Conservation (phyloP, 2,113 vertebrate genomes). For the Pleuronectes platessa region DNA sequence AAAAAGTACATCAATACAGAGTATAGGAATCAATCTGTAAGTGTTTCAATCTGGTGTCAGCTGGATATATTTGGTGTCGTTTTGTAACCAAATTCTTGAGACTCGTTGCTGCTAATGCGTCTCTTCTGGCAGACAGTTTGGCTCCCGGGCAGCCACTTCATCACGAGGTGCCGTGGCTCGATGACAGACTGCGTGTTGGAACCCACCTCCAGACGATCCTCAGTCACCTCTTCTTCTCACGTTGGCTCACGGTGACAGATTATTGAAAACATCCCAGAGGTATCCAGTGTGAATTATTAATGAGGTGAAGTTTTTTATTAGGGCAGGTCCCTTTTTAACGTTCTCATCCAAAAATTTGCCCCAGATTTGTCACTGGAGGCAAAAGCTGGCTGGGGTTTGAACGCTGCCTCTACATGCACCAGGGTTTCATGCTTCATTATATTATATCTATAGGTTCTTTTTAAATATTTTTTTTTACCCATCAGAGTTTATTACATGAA, state of each 20-base stretch:
- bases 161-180: slow-evolving; percentile 24
- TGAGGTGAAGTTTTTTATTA: slow-evolving; percentile 32
- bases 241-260: slow-evolving; percentile 18
- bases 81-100: slow-evolving; percentile 44
- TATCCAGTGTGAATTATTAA: slow-evolving; percentile 30
- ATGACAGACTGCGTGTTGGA: slow-evolving; percentile 63
- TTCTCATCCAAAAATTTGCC: slow-evolving; percentile 42
- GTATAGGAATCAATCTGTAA: not conserved
- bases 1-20: not conserved
- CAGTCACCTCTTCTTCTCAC: slow-evolving; percentile 5
- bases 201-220: slow-evolving; percentile 36
- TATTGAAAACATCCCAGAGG: slow-evolving; percentile 45
- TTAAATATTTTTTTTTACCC: not conserved
- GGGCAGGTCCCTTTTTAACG: slow-evolving; percentile 18
- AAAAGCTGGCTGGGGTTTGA: slow-evolving; percentile 9
- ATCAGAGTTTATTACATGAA: not conserved
- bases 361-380: slow-evolving; percentile 51
- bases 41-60: slow-evolving; percentile 2
- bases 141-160: slow-evolving; percentile 54
- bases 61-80: slow-evolving; percentile 9
- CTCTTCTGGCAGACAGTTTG: slow-evolving; percentile 44
- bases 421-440: slow-evolving; percentile 39
- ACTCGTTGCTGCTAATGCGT: slow-evolving; percentile 57
- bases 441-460: slow-evolving; percentile 18
- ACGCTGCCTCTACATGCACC: slow-evolving; percentile 34